phyloP scores from a whole-genome alignment of 2,113 vertebrate genomes.

The Dendropsophus ebraccatus region DNA sequence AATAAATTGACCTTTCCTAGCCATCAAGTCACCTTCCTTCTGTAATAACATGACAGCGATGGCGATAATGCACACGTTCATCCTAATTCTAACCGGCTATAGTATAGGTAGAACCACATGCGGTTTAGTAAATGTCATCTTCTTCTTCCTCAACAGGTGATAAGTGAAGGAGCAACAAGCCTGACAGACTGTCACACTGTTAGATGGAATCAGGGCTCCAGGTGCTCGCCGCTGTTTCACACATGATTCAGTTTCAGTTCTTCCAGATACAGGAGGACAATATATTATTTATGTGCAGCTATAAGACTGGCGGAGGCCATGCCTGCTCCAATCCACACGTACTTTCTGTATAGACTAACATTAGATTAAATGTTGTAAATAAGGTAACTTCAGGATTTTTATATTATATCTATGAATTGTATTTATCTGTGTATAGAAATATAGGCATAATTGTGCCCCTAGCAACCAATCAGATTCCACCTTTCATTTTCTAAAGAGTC shows the following conservation, averaged over 20 bases:
- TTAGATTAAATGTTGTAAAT: not conserved
- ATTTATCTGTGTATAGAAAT: not conserved
- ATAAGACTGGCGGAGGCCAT: not conserved
- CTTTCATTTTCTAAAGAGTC: too few species aligned
- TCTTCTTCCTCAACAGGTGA: not conserved
- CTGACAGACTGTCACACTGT: conserved; percentile 17
- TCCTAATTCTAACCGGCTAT: not conserved
- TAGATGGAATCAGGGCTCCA: not conserved
- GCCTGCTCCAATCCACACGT: not conserved
- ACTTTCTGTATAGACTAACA: not conserved
- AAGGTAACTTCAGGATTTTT: not conserved
- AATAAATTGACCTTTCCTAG: not conserved
- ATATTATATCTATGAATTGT: not conserved
- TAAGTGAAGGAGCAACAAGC: not conserved
- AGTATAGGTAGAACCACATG: not conserved
- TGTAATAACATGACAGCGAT: not conserved
- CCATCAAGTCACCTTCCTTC: too few species aligned
- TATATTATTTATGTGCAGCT: conserved; percentile 6
- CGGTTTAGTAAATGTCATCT: not conserved
- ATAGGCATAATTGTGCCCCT: not conserved
- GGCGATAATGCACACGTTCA: not conserved
- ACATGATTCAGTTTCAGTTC: not conserved
- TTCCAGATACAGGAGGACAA: not conserved
- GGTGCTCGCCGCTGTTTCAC: not conserved
- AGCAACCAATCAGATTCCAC: too few species aligned